Conservation (phyloP, 2,113 vertebrate species). For the Gulo gulo region DNA sequence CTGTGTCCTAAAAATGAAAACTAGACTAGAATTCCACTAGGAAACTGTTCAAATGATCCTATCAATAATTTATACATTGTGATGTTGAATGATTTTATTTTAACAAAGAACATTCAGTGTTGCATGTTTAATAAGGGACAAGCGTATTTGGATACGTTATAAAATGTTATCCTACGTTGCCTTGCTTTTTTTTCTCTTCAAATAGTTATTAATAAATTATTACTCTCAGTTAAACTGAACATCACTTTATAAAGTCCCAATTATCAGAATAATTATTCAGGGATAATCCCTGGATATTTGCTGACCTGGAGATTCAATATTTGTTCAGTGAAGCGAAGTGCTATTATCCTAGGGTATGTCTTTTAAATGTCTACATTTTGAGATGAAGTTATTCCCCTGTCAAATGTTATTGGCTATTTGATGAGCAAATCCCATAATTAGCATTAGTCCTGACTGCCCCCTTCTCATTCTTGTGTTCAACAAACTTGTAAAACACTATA, state of each 20-base stretch:
- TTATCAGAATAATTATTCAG: constrained; percentile 52
- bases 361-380: neutral
- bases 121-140: constrained; percentile 25
- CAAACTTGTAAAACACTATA: accelerated
- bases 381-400: neutral
- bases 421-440: neutral
- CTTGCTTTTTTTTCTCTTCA: constrained; percentile 1
- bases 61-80: constrained; percentile 37
- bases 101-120: constrained; percentile 24
- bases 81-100: constrained; percentile 45
- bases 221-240: constrained; percentile 5
- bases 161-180: neutral
- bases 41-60: constrained; percentile 33
- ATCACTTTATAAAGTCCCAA: constrained; percentile 29
- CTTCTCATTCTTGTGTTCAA: neutral
- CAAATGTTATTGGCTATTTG: neutral
- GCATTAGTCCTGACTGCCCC: neutral
- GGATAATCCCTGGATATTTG: constrained; percentile 45
- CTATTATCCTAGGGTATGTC: neutral
- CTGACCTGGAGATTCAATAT: constrained; percentile 34
- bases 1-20: neutral
- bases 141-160: neutral
- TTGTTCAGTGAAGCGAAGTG: constrained; percentile 23
- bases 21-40: neutral
- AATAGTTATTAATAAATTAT: constrained; percentile 61